Evolutionary conservation across 2,888 invertebrate genomes (phyloP), one percentile per base, ranked within the genome.

Genomic region (Agelastica alni): DNA sequence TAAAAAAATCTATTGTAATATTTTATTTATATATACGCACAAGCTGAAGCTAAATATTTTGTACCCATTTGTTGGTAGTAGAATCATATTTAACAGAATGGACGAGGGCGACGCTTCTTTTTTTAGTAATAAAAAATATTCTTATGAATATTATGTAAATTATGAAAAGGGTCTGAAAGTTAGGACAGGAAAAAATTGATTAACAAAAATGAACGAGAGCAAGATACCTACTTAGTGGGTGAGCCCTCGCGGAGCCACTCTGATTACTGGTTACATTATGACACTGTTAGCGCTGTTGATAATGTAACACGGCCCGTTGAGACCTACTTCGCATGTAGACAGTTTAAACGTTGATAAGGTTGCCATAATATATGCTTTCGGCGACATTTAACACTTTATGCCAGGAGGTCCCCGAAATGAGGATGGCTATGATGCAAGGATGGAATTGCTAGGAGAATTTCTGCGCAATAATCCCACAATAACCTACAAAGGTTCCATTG

Each of bases 241-340:
- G 57, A 63, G 59, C 47, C 37, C 17, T 57, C 65, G 60, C 65
- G 41, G 63, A 62, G 65, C 45, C 31, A 42, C 60, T 59, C 61
- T 59, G 65, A 65, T 65, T 65, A 61, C 62, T 56, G 54, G n/a
- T 39, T 55, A 58, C 59, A 61, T 63, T 63, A 63, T 63, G 54
- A 58, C 56, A 60, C 60, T 58, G 61, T 63, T 63, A 61, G 60
- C 48, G 56, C 51, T 49, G 41, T 41, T 57, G 59, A 59, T 59
- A 56, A 52, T 45, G 55, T 45, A 36, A 49, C 46, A 52, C 52
- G 51, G 51, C 32, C 56, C 60, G 37, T 51, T 26, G 57, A 53
- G 55, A 52, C 53, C 43, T 51, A 41, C 58, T 57, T 51, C 47
- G 37, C 37, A 58, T 60, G 59, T 53, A 56, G 51, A 56, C 58